These are phyloP conservation scores for Andrena fulva DNA, from an alignment of 2,888 invertebrate species.

Conservation along the genomic window DNA sequence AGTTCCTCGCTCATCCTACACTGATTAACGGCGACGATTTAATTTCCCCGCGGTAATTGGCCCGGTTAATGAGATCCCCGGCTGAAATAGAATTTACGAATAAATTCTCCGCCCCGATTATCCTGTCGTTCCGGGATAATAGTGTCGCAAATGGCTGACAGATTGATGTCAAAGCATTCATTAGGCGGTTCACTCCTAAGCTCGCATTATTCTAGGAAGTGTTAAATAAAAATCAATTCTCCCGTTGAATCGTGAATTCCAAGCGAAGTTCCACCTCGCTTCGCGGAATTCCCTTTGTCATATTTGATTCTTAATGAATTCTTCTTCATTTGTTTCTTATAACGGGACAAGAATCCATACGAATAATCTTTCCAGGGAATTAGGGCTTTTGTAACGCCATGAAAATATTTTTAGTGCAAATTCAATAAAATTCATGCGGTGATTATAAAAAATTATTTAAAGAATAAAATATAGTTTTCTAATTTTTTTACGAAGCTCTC, in stretches of 20 bases:
- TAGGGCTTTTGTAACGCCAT: background rate
- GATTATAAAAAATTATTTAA: no score
- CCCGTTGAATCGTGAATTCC: background rate
- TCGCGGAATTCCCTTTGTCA: background rate
- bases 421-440: no score
- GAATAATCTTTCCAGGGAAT: no score
- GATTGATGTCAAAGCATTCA: slow-evolving; percentile 13
- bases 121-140: slow-evolving; percentile 9
- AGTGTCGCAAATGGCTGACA: slow-evolving; percentile 12
- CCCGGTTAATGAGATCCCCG: slow-evolving; percentile 32
- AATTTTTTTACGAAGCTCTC: no score
- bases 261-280: no score
- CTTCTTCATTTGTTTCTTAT: background rate
- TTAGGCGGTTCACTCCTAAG: background rate
- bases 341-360: background rate
- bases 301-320: background rate
- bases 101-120: slow-evolving; percentile 39
- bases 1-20: background rate
- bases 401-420: background rate
- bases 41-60: slow-evolving; percentile 28
- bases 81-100: slow-evolving; percentile 37
- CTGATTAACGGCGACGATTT: slow-evolving; percentile 25
- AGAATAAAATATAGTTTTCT: no score
- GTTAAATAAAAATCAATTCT: background rate
- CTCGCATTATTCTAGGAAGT: background rate